Base-by-base conservation (phyloP, 2,797 vertebrate species). In the Sebastes aleutianus region DNA sequence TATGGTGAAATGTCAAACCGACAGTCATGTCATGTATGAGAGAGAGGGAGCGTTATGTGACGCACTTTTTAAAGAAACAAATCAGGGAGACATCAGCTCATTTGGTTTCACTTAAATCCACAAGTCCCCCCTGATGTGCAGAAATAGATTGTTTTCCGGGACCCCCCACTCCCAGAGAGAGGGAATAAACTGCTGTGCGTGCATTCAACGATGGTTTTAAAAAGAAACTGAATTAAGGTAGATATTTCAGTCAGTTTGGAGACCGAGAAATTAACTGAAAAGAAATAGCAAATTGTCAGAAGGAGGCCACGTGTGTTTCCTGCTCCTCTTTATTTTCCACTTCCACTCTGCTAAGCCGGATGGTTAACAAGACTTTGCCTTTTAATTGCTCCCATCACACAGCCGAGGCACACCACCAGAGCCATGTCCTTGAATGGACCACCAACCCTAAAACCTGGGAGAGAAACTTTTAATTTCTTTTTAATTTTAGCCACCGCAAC, bases 321-420 rank as follows among this genome's bases (percentile, higher is more conserved):
- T 70, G 65, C 53, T 75, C 69, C 80, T 79, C 68, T 83, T 82
- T 79, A 84, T 90, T 92, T 91, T 87, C 87, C 85, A 76, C 82
- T 88, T 87, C 86, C 85, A 63, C 77, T 82, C 62, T 77, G 84
- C 80, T 83, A 70, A 82, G 85, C 80, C 66, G 36, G 74, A 88
- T 58, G 78, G 74, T 87, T 93, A 94, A 91, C 90, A 93, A 94
- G 76, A 85, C 89, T 79, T 84, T 83, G 84, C 85, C 87, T 85
- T 93, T 91, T 88, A 78, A 96, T 94, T 91, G 93, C 95, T 97
- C 94, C 97, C 95, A 96, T 94, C 94, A 88, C 88, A 85, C 88
- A 86, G 89, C 86, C 87, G 87, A 68, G 16, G 92, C 90, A 86
- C n/a, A 27, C 88, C 87, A 91, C 85, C 86, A 80, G 88, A 87